Evolutionary conservation across 2,797 vertebrate species (phyloP), one percentile per base, ranked within the genome.

Genomic region (Bryconaethiops microstoma): DNA sequence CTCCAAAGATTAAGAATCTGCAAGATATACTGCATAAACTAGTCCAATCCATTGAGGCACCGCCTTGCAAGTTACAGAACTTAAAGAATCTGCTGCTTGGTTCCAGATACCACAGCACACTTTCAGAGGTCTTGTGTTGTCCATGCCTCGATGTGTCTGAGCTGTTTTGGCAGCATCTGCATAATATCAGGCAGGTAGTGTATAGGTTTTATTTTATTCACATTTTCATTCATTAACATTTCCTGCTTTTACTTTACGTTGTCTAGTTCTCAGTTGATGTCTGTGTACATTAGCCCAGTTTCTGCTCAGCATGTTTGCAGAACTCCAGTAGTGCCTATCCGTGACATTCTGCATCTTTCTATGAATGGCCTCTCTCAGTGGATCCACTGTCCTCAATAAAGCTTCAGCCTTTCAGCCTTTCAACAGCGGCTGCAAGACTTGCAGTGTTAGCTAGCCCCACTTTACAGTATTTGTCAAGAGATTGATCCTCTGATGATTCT

Each of bases 291-390:
- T 59, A 35, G 13, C 50, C 25, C 65, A 59, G 54, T 79, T 79
- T n/a, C 54, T 63, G 4, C 71, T 14, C 87, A 88, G 86, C 91
- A 90, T 94, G 91, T 95, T 96, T 95, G 90, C 92, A 84, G 86
- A 93, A 80, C 52, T 82, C 23, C 62, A 88, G 89, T 95, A 60
- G 85, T 83, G 92, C 88, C 86, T 93, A 86, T 70, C 85, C 91
- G 91, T 89, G 91, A 96, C 92, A 95, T 94, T 92, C 88, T 91
- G 52, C 91, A 92, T 87, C 86, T 88, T 86, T 89, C 88, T 89
- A 89, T 82, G 86, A 94, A 84, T 48, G 78, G 79, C 9, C 59
- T 70, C 69, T 42, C 62, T 65, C 63, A 64, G 5, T 65, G 84
- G 25, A 86, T 80, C 77, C 65, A 78, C 75, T 76, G 60, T 83